Percentiles rank a stretch among this genome's conserved stretches.
Evolutionary conservation across 2,113 vertebrate species (phyloP).

Genomic region (Romanogobio albipinnatus): DNA sequence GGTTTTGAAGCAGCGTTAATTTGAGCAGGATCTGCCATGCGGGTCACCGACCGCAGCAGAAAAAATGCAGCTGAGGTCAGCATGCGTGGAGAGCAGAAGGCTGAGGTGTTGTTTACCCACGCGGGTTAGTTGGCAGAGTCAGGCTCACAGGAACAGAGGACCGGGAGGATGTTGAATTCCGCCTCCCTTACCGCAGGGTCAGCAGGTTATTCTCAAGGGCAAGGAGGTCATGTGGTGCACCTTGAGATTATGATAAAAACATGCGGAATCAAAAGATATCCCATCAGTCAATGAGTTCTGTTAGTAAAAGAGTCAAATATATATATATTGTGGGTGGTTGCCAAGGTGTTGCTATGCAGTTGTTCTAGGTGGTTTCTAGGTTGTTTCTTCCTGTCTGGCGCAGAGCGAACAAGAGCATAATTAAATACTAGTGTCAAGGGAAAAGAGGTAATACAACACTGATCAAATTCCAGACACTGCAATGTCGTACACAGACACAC

Average conservation of each 20-base stretch:
- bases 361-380: background rate
- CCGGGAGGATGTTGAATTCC: slow-evolving; percentile 53
- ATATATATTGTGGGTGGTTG: background rate
- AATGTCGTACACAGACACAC: slow-evolving; percentile 10
- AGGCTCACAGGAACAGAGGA: slow-evolving; percentile 52
- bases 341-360: background rate
- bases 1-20: slow-evolving; percentile 38
- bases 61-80: slow-evolving; percentile 54
- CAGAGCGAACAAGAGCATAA: slow-evolving; percentile 1
- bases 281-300: background rate
- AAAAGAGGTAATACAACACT: slow-evolving; percentile 37
- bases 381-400: background rate
- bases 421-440: slow-evolving; percentile 30
- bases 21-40: slow-evolving; percentile 15
- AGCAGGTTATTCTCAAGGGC: slow-evolving; percentile 37
- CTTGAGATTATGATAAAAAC: background rate
- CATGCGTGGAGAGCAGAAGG: slow-evolving; percentile 46
- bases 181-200: slow-evolving; percentile 56
- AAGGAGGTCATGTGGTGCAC: background rate
- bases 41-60: slow-evolving; percentile 18
- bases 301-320: background rate
- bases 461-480: slow-evolving; percentile 20
- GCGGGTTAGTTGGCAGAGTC: slow-evolving; percentile 61
- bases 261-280: background rate
- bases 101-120: slow-evolving; percentile 72